phyloP scores from a whole-genome alignment of 37 sponge, comb jelly and placozoan genomes.

The Crambe crambe region DNA sequence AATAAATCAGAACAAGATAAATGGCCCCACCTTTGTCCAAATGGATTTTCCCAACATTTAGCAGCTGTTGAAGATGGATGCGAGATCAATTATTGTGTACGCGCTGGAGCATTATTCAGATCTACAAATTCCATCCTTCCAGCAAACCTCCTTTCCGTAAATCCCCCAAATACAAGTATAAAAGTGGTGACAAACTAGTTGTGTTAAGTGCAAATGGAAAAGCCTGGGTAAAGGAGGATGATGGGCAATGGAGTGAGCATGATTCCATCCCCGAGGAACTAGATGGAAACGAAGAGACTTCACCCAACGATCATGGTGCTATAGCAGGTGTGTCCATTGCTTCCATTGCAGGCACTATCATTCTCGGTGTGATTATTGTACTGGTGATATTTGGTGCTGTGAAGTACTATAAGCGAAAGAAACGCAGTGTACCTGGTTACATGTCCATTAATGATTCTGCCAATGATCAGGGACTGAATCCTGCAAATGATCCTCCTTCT shows the following conservation, averaged over 20 bases:
- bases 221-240: conserved; percentile 1
- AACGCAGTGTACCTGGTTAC: too few relatives aligned
- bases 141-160: conserved; percentile 36
- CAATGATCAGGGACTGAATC: too few relatives aligned
- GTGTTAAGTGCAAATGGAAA: conserved; percentile 4
- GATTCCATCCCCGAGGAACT: too few relatives aligned
- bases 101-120: conserved; percentile 12
- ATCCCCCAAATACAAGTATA: conserved; percentile 4
- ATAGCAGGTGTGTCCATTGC: conserved; percentile 14
- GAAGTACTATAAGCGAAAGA: too few relatives aligned
- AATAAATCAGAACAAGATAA: too few relatives aligned
- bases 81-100: conserved; percentile 65
- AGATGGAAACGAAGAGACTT: background rate
- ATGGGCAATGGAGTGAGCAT: conserved; percentile 12
- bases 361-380: conserved; percentile 5
- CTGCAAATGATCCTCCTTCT: too few relatives aligned
- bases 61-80: conserved; percentile 56
- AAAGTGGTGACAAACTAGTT: conserved; percentile 15
- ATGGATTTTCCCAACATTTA: conserved; percentile 43
- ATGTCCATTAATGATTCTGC: too few relatives aligned
- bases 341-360: conserved; percentile 20
- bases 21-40: conserved; percentile 49
- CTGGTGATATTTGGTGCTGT: conserved; percentile 30
- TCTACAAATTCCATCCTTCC: conserved; percentile 16
- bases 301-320: too few relatives aligned